Base-by-base conservation (phyloP, 37 sponge, comb jelly and placozoan species). In the Petrosia ficiformis region DNA sequence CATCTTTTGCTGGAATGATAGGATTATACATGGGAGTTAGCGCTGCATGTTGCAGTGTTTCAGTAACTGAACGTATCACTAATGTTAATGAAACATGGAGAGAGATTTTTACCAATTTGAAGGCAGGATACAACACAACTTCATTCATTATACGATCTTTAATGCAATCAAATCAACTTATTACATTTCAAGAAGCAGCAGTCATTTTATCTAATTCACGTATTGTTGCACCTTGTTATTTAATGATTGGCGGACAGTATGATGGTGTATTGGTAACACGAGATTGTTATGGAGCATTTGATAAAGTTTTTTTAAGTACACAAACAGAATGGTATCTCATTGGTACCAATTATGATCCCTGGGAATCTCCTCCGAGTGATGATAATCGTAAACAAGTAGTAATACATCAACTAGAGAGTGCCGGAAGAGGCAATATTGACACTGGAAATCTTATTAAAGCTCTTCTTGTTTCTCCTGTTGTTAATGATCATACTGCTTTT, bases 321-420 rank as follows among this genome's bases (percentile, higher is more conserved):
- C 44, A 64, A 3, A 28, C 67, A 36, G 39, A 59, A 14, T 97
- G 97, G 97, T 97, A 73, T 66, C 52, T 97, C n/a, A 82, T 97
- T 44, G 89, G 93, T 76, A 97, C 97, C 10, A 97, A 97, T 67
- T 97, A 97, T 59, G 97, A 97, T 59, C 90, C 78, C 61, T 97
- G 97, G 97, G 65, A 10, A 25, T 25, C 91, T 40, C 94, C 97
- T 11, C 94, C 97, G 0, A 6, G 76, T 24, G 31, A 38, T 61
- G 97, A 97, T 66, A 88, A 97, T 70, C 74, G 97, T 31, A 71
- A 89, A 41, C 90, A 91, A 52, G 87, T 90, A 25, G 96, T 84
- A 32, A 91, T 89, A 42, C 78, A 80, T 36, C 74, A 59, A 22
- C 82, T 96, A 85, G 80, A 89, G 3, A 60, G 66, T 35, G 74